Base-by-base conservation (phyloP, 2,113 vertebrate genomes). In the Girardinichthys multiradiatus region DNA sequence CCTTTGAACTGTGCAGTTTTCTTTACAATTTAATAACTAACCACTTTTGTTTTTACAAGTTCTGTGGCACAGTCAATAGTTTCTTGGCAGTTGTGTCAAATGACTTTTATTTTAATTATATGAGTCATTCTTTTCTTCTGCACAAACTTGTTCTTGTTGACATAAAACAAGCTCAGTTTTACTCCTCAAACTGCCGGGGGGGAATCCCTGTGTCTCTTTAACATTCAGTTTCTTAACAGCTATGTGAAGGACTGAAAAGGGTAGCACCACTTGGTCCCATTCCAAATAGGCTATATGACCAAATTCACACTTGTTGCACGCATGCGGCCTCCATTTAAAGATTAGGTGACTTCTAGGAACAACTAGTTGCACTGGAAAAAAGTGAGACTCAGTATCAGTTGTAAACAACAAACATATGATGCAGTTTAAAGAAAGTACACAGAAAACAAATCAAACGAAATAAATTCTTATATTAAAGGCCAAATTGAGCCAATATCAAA, bases 1-100 rank as follows among this genome's bases (percentile, higher is more conserved):
- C 58, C 28, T 70, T 19, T 72, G 37, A 78, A 70, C 29, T 72
- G 7, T 26, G 15, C 31, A 28, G 14, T 48, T 63, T 61, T 57
- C 26, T 66, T 73, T 61, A 10, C 12, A 48, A 27, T 13, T 64
- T 17, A 17, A 0, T 4, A 9, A 21, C 17, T n/a, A 26, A 51
- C 0, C 24, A 0, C 4, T 62, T 62, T 68, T 26, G 3, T 58
- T 69, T 58, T 66, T 30, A 30, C 13, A 57, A 54, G 57, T 45
- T 27, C 24, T 70, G 14, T 12, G 31, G 19, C 0, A 12, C 21
- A 64, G 4, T 24, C n/a, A 5, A 12, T 37, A 15, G 14, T 24
- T 14, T 64, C 19, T 63, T 54, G 30, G n/a, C 21, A 11, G 39
- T 17, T 19, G 12, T 68, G 60, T 70, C 12, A n/a, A 11, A 8